phyloP scores from a whole-genome alignment of 2,797 vertebrate genomes.

The Phoebastria nigripes region DNA sequence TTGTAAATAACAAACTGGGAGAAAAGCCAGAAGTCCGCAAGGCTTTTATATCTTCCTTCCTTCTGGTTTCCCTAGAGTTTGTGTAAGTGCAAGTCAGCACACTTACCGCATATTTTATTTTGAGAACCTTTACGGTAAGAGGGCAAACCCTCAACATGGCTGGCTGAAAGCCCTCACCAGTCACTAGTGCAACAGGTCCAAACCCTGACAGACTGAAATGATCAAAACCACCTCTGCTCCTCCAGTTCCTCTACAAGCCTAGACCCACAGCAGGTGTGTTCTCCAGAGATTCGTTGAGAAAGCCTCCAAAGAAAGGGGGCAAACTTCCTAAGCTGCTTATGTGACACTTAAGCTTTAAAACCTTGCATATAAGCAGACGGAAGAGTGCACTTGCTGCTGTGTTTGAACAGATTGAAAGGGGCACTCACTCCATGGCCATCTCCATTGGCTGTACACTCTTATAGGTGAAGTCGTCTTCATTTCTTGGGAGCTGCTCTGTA shows the following conservation, averaged over 20 bases:
- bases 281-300: background rate
- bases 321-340: background rate
- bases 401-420: background rate
- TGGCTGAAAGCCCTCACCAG: background rate
- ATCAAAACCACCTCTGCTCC: background rate
- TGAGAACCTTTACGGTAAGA: background rate
- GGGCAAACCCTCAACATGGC: background rate
- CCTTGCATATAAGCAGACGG: background rate
- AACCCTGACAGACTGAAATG: background rate
- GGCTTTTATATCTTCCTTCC: slow-evolving; percentile 30
- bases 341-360: background rate
- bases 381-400: background rate
- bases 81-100: slow-evolving; percentile 15
- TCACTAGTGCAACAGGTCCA: background rate
- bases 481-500: background rate
- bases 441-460: background rate
- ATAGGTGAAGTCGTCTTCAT: background rate
- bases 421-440: background rate
- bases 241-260: background rate
- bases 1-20: slow-evolving; percentile 47
- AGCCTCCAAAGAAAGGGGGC: background rate
- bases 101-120: background rate
- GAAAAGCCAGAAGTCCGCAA: slow-evolving; percentile 16
- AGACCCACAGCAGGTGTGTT: background rate
- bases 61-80: slow-evolving; percentile 5